phyloP scores from a whole-genome alignment of 2,113 vertebrate genomes.

The Saguinus imperator region DNA sequence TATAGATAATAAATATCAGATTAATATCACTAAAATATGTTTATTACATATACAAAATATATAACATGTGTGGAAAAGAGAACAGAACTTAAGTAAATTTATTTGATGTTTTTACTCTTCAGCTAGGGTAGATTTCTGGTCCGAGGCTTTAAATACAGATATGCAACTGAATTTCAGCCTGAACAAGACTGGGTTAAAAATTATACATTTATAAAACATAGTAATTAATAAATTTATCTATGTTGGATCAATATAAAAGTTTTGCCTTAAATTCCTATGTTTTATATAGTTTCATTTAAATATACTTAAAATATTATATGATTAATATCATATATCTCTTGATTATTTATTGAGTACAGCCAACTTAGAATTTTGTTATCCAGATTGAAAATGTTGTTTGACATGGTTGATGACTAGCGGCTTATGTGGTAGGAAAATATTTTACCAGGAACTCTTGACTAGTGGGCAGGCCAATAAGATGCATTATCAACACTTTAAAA shows the following conservation, averaged over 20 bases:
- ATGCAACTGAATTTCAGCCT: constrained; percentile 67
- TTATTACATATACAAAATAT: background rate
- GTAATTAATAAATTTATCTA: constrained; percentile 71
- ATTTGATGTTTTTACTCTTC: background rate
- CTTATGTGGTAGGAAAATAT: constrained; percentile 84
- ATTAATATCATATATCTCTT: constrained; percentile 76
- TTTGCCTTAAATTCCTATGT: background rate
- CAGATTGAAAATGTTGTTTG: constrained; percentile 80
- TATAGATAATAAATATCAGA: background rate
- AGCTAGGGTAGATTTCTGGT: background rate
- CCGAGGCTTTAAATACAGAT: background rate
- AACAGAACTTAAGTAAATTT: background rate
- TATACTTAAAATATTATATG: background rate
- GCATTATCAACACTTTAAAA: constrained; percentile 72
- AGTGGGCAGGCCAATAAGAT: constrained; percentile 71
- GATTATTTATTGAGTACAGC: constrained; percentile 77
- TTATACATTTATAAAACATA: constrained; percentile 66
- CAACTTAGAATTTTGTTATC: constrained; percentile 78
- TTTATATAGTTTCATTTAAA: constrained; percentile 15
- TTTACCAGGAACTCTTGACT: constrained; percentile 79
- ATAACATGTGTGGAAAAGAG: background rate
- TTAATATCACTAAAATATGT: background rate
- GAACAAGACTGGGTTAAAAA: constrained; percentile 70
- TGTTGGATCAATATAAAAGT: background rate
- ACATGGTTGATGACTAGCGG: constrained; percentile 76